Evolutionary conservation across 2,113 vertebrate species (phyloP).

Genomic region (Oncorhynchus clarkii): DNA sequence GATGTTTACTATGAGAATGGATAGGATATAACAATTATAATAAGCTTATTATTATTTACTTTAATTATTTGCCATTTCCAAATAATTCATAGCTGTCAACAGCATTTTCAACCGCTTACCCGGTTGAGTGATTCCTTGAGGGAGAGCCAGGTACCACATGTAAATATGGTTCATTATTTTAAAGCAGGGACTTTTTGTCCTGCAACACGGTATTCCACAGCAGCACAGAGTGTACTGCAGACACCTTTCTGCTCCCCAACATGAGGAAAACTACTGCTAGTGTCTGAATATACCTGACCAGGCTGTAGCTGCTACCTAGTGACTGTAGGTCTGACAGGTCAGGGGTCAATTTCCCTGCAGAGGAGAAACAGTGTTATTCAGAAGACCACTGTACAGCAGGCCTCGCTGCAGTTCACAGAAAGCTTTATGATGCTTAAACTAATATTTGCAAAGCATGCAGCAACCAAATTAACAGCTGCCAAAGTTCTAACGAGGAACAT

Average conservation of each 20-base stretch:
- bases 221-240: constrained; percentile 43
- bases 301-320: constrained; percentile 36
- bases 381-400: constrained; percentile 45
- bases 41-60: no score
- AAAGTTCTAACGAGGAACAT: constrained; percentile 73
- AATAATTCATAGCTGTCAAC: no score
- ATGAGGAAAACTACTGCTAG: constrained; percentile 61
- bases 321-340: no score
- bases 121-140: no score
- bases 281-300: constrained; percentile 43
- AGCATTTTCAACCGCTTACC: no score
- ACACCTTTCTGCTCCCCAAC: no score
- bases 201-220: constrained; percentile 17
- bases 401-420: constrained; percentile 59
- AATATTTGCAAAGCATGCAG: constrained; percentile 75
- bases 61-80: no score
- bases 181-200: background rate
- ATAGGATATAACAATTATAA: background rate
- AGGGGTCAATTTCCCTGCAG: no score
- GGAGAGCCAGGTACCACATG: no score
- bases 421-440: constrained; percentile 68
- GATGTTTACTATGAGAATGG: background rate
- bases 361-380: constrained; percentile 29
- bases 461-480: constrained; percentile 64
- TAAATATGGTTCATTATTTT: background rate